These are phyloP conservation scores for Salvelinus namaycush DNA, from an alignment of 2,113 vertebrate genomes.

Conservation along the genomic window DNA sequence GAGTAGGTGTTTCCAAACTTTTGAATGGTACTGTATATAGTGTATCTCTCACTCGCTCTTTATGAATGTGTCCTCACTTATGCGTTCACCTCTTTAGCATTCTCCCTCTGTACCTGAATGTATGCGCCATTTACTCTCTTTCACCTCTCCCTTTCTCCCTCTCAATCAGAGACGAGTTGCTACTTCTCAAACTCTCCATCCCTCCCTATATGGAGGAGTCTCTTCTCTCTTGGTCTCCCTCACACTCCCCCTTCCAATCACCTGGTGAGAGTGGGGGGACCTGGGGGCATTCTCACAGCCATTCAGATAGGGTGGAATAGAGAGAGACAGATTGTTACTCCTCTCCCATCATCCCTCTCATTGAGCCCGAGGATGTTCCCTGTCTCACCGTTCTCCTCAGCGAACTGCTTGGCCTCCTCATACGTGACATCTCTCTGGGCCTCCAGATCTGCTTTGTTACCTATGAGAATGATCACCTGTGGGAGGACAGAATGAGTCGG, in stretches of 20 bases:
- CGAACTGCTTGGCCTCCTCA: slow-evolving; percentile 98
- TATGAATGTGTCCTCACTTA: slow-evolving; percentile 48
- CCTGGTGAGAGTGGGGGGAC: too few relatives aligned
- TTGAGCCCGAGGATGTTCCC: background rate
- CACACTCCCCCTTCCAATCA: background rate
- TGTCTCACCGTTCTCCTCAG: slow-evolving; percentile 93
- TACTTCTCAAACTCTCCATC: background rate
- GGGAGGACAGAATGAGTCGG: slow-evolving; percentile 9
- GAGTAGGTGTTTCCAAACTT: too few relatives aligned
- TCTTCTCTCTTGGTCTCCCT: background rate
- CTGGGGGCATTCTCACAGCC: background rate
- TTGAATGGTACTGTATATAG: background rate
- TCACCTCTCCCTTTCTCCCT: background rate
- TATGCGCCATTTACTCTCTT: slow-evolving; percentile 70
- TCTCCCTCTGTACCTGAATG: slow-evolving; percentile 85
- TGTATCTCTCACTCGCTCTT: slow-evolving; percentile 14
- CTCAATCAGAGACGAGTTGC: background rate
- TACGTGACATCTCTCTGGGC: slow-evolving; percentile 98
- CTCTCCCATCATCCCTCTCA: background rate
- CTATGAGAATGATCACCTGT: slow-evolving; percentile 99
- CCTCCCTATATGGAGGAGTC: background rate
- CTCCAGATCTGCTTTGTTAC: slow-evolving; percentile 98
- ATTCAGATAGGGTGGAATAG: too few relatives aligned
- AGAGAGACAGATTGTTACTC: too few relatives aligned
- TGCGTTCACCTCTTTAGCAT: slow-evolving; percentile 71